These are phyloP conservation scores for Pseudococcus jackbeardsleyi DNA, from an alignment of 2,888 invertebrate genomes.

Conservation along the genomic window DNA sequence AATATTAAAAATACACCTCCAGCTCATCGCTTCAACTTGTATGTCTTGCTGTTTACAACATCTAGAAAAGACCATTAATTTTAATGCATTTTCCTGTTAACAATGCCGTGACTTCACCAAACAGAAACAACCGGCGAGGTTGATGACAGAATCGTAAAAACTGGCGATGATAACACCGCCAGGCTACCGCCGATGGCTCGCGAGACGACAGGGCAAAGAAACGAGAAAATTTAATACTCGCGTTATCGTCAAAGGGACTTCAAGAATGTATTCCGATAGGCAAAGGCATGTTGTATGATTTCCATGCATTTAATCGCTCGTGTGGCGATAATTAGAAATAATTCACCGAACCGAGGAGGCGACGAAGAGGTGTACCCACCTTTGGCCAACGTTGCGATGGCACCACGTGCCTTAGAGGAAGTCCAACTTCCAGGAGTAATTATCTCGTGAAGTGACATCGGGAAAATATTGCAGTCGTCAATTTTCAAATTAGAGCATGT, in stretches of 20 bases:
- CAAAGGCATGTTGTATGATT: neutral
- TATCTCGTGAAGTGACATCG: neutral
- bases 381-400: neutral
- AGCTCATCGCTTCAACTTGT: neutral
- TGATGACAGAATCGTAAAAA: slow-evolving; percentile 63
- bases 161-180: slow-evolving; percentile 10
- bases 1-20: slow-evolving; percentile 29
- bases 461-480: neutral
- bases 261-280: neutral
- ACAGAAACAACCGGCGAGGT: slow-evolving; percentile 36
- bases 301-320: neutral
- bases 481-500: neutral
- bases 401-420: neutral
- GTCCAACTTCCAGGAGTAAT: neutral
- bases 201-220: neutral
- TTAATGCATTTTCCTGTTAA: slow-evolving; percentile 63
- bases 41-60: slow-evolving; percentile 55
- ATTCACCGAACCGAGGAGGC: neutral
- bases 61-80: slow-evolving; percentile 60
- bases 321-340: slow-evolving; percentile 13
- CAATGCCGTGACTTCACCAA: slow-evolving; percentile 38
- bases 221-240: neutral
- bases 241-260: neutral
- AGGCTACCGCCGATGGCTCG: neutral
- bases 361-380: neutral